Base-by-base conservation (phyloP, 2,113 vertebrate genomes). In the Onychorhynchus coronatus region DNA sequence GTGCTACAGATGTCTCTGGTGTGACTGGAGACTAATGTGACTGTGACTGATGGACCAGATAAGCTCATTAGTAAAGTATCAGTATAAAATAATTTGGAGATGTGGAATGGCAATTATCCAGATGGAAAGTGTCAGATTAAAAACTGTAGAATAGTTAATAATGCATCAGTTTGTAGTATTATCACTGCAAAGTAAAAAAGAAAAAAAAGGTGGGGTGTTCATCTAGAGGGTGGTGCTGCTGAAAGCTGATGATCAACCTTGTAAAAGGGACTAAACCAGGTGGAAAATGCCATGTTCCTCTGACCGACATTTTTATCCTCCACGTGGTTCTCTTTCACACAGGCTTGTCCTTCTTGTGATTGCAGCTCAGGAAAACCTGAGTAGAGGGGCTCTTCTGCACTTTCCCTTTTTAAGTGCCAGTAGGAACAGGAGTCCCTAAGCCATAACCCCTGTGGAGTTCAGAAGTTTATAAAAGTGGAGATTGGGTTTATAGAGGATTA, bases 321-420 rank as follows among this genome's bases (percentile, higher is more conserved):
- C 0, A 0, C 0, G 3, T 58, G 21, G 14, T 20, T 74, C 44
- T 70, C 41, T 42, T 31, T n/a, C 11, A 67, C 14, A 12, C 14
- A 63, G 23, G 25, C 5, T 33, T 44, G 21, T 23, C 31, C 33
- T 12, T 65, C 50, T 58, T 52, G 19, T n/a, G 70, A 53, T 17
- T 28, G n/a, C 56, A 59, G 52, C 24, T n/a, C 19, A 27, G 49
- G 13, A 49, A 58, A 68, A 62, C 1, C 1, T 39, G 23, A 3
- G 9, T 2, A 28, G 44, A 24, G 1, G 3, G 63, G 46, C n/a
- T 77, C 44, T 25, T 73, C 41, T 58, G 12, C 18, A 17, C 8
- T 31, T 53, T n/a, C n/a, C n/a, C n/a, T n/a, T n/a, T 30, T 10
- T 16, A 15, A 56, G 37, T 6, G 3, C 50, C 70, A 77, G 23